Evolutionary conservation across 1,140 invertebrate species (phyloP).

Genomic region (Agraylea sexmaculata): DNA sequence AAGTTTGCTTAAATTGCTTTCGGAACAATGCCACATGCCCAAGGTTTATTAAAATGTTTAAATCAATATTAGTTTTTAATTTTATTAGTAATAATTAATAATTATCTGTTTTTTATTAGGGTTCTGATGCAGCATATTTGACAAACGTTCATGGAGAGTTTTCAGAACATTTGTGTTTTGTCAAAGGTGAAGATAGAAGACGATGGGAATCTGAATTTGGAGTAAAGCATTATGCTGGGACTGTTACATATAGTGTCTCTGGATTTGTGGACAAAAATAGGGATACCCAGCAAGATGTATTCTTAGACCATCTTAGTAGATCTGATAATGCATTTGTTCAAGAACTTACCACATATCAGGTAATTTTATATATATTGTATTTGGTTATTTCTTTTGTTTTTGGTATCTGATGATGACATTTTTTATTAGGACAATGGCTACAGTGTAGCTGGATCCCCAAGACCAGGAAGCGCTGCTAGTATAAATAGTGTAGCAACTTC

Average conservation of each 20-base stretch:
- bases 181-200: constrained; percentile 75
- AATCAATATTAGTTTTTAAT: constrained; percentile 3
- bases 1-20: constrained; percentile 76
- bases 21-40: constrained; percentile 89
- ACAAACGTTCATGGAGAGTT: constrained; percentile 85
- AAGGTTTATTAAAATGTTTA: constrained; percentile 39
- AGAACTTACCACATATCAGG: constrained; percentile 77
- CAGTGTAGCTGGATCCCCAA: constrained; percentile 12
- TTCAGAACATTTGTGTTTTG: constrained; percentile 71
- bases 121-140: constrained; percentile 80
- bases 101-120: constrained; percentile 32
- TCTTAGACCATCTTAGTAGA: constrained; percentile 83
- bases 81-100: constrained; percentile 1
- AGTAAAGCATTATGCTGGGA: constrained; percentile 88
- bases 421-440: constrained; percentile 16
- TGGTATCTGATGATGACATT: background rate
- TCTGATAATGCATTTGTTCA: constrained; percentile 80
- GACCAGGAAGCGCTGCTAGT: constrained; percentile 9
- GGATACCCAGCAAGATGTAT: constrained; percentile 88
- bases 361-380: constrained; percentile 10
- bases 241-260: constrained; percentile 80
- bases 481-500: constrained; percentile 5
- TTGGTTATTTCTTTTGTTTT: background rate
- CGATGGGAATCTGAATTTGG: constrained; percentile 89
- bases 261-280: constrained; percentile 98